Conservation (phyloP, 2,797 vertebrate genomes). For the Luscinia luscinia region DNA sequence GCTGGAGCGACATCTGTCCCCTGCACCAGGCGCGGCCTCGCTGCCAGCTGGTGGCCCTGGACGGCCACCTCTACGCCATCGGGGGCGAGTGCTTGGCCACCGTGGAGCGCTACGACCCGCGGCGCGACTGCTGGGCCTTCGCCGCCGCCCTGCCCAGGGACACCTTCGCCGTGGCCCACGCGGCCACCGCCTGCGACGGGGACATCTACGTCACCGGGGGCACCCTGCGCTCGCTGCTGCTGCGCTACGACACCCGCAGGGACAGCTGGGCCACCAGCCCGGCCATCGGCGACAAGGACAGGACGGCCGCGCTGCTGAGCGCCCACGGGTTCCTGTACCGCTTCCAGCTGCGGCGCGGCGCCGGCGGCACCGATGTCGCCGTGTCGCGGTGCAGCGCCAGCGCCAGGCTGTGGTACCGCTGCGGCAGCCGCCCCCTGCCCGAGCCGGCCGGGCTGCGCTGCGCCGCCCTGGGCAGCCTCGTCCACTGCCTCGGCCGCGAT, state of each 20-base stretch:
- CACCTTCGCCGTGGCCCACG: conserved; percentile 92
- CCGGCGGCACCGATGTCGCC: conserved; percentile 67
- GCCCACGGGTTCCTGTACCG: conserved; percentile 87
- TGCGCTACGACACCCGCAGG: conserved; percentile 82
- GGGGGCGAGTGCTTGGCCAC: conserved; percentile 92
- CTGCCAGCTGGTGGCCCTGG: conserved; percentile 90
- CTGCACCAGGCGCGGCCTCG: conserved; percentile 79
- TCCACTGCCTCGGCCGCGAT: conserved; percentile 86
- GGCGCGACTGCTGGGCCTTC: conserved; percentile 87
- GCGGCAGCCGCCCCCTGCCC: conserved; percentile 70
- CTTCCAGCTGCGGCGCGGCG: conserved; percentile 85
- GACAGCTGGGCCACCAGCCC: conserved; percentile 83
- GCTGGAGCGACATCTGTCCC: conserved; percentile 90
- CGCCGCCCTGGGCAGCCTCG: conserved; percentile 68
- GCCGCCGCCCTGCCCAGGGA: conserved; percentile 87
- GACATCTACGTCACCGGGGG: conserved; percentile 93
- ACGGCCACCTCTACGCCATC: conserved; percentile 91
- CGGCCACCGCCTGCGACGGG: conserved; percentile 81
- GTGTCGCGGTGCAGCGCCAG: conserved; percentile 88
- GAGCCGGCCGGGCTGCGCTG: conserved; percentile 85
- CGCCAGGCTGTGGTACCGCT: conserved; percentile 90
- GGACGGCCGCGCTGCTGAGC: conserved; percentile 84
- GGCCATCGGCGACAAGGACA: conserved; percentile 77
- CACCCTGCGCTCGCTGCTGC: conserved; percentile 84
- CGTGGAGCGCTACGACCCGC: conserved; percentile 91